Conservation (phyloP, 2,888 invertebrate genomes). For the Furcula furcula region DNA sequence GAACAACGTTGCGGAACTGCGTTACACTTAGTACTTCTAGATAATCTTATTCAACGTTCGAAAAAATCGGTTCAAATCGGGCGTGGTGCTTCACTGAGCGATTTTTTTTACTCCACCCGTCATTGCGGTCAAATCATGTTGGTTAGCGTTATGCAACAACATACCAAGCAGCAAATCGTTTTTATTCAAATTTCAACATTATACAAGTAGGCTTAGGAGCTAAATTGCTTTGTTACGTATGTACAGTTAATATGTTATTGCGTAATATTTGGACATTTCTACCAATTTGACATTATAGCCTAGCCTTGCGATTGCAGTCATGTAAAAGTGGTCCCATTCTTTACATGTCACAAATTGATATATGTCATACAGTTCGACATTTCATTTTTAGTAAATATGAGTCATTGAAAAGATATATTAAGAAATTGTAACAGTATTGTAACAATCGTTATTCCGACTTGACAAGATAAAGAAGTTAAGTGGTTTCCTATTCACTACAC, state of each 20-base stretch:
- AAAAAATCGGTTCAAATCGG: constrained; percentile 9
- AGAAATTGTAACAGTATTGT: not conserved
- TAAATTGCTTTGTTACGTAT: not conserved
- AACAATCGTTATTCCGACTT: not conserved
- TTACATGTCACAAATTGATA: constrained; percentile 16
- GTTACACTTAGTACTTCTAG: constrained; percentile 9
- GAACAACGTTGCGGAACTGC: too few relatives aligned
- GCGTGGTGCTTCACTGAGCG: constrained; percentile 6
- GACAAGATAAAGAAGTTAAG: not conserved
- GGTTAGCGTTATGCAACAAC: not conserved
- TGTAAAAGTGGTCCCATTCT: constrained; percentile 24
- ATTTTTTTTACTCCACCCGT: constrained; percentile 16
- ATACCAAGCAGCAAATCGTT: not conserved
- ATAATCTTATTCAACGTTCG: constrained; percentile 1
- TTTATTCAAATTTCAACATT: not conserved
- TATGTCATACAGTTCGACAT: constrained; percentile 28
- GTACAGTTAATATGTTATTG: not conserved
- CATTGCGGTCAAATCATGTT: constrained; percentile 16
- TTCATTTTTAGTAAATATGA: constrained; percentile 9
- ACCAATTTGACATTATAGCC: constrained; percentile 27
- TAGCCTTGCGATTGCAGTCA: constrained; percentile 28
- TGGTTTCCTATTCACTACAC: not conserved
- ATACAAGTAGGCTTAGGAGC: not conserved
- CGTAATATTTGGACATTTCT: constrained; percentile 8
- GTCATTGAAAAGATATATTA: not conserved